Base-by-base conservation (phyloP, 2,797 vertebrate species). In the Tenualosa thibaudeaui region DNA sequence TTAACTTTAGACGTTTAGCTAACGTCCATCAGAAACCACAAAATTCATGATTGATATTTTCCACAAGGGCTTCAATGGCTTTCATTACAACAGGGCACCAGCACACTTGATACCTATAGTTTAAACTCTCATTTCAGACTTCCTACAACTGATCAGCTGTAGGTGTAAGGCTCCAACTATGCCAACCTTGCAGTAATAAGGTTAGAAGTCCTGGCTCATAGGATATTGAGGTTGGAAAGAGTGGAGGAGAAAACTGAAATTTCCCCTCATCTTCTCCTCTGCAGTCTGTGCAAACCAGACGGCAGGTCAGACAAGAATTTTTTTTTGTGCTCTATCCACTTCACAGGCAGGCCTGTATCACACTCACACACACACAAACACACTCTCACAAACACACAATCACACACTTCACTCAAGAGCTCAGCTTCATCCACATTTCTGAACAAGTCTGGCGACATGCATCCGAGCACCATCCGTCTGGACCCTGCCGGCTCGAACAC, bases 201-300 rank as follows among this genome's bases (percentile, higher is more conserved):
- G 71, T 78, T 22, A 75, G 71, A 78, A 46, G 17, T 37, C 71
- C 37, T 78, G 40, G 40, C 40, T 43, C 71, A 46, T 43, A 2
- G 58, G 22, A 78, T 37, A 84, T 65, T 46, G 83, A 75, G 81
- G 81, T 87, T 83, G 83, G 84, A 82, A 19, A 81, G 40, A 84
- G 84, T 58, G 81, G 68, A 60, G 81, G 84, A 87, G 81, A 46
- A 82, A 87, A 86, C 87, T 89, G 86, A 88, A 71, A 90, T 89
- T 88, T 87, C 82, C 22, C 68, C 51, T 86, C 60, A 83, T 86
- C 62, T 51, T 86, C 54, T 60, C 78, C 82, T 84, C 26, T 19
- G 40, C 71, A 62, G 84, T 87, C 81, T 86, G 51, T 82, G 40
- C 37, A 78, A 78, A 81, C 83, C 86, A 82, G 81, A 81, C 78